phyloP scores from a whole-genome alignment of 2,888 invertebrate genomes.

The Pseudococcus viburni region DNA sequence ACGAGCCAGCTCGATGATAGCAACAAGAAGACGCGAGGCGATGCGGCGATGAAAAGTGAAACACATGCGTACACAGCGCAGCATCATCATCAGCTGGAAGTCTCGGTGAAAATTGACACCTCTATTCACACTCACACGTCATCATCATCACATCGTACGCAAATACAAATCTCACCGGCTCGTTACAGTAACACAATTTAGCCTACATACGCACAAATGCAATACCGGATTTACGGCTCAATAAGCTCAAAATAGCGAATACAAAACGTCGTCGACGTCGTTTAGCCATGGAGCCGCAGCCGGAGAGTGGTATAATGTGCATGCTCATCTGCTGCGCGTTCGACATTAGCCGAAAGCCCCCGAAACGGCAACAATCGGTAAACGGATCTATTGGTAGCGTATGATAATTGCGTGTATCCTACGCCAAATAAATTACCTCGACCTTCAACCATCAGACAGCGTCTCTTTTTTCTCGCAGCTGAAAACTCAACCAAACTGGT shows the following conservation, averaged over 20 bases:
- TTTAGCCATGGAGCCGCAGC: background rate
- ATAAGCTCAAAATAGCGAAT: background rate
- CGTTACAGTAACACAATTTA: conserved; percentile 1
- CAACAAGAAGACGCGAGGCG: too few relatives aligned
- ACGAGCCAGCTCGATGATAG: too few relatives aligned
- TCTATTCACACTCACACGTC: background rate
- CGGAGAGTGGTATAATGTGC: too few relatives aligned
- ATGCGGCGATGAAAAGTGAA: too few relatives aligned
- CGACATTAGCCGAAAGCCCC: background rate
- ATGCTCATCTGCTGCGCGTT: too few relatives aligned
- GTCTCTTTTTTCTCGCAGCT: background rate
- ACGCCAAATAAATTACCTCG: background rate
- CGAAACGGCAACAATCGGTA: background rate
- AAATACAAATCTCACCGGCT: background rate
- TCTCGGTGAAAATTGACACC: background rate
- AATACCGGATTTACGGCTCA: conserved; percentile 37
- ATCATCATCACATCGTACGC: too few relatives aligned
- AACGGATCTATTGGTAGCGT: conserved; percentile 17
- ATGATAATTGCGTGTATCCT: background rate
- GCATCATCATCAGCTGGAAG: too few relatives aligned
- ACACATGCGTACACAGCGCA: too few relatives aligned
- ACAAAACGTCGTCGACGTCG: background rate
- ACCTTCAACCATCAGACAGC: background rate
- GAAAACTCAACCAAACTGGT: background rate
- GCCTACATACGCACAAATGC: background rate